Conservation (phyloP, 2,888 invertebrate species). For the Scaptomyza cyrtandrae region DNA sequence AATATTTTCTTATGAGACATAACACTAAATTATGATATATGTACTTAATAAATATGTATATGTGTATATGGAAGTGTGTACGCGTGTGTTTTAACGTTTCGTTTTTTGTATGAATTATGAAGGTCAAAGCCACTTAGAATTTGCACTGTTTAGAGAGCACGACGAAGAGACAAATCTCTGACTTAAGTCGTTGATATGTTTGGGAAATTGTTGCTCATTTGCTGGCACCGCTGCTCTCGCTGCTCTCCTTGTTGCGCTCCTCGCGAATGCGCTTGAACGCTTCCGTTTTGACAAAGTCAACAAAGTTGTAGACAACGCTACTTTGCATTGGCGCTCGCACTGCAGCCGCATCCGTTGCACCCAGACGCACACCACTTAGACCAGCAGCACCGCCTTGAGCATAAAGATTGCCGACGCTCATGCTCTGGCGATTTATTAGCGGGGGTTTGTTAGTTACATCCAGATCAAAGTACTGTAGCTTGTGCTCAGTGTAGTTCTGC, state of each 20-base stretch:
- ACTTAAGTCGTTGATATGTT: constrained; percentile 35
- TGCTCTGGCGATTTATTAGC: constrained; percentile 78
- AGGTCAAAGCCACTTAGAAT: constrained; percentile 50
- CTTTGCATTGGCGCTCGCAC: constrained; percentile 85
- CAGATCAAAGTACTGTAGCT: constrained; percentile 93
- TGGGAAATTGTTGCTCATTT: constrained; percentile 37
- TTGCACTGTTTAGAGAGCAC: constrained; percentile 35
- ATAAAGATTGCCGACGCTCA: constrained; percentile 79
- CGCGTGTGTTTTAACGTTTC: constrained; percentile 13
- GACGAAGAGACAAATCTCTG: constrained; percentile 28
- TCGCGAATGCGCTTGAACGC: constrained; percentile 95
- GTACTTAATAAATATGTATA: constrained; percentile 34
- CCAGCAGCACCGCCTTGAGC: constrained; percentile 54
- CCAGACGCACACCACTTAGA: constrained; percentile 49
- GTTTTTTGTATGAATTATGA: constrained; percentile 39
- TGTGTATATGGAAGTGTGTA: constrained; percentile 23
- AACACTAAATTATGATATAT: constrained; percentile 41
- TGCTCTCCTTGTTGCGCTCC: constrained; percentile 85
- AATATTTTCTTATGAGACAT: constrained; percentile 29
- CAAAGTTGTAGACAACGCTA: constrained; percentile 92
- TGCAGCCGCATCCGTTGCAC: constrained; percentile 83
- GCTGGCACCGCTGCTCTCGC: constrained; percentile 77
- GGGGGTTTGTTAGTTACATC: constrained; percentile 87
- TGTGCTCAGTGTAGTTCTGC: constrained; percentile 76
- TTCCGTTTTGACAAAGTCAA: constrained; percentile 97